A percentile compares a stretch with the other conserved stretches of the same genome.
Evolutionary conservation across 2,797 vertebrate species (phyloP).

Genomic region (Semaprochilodus insignis): DNA sequence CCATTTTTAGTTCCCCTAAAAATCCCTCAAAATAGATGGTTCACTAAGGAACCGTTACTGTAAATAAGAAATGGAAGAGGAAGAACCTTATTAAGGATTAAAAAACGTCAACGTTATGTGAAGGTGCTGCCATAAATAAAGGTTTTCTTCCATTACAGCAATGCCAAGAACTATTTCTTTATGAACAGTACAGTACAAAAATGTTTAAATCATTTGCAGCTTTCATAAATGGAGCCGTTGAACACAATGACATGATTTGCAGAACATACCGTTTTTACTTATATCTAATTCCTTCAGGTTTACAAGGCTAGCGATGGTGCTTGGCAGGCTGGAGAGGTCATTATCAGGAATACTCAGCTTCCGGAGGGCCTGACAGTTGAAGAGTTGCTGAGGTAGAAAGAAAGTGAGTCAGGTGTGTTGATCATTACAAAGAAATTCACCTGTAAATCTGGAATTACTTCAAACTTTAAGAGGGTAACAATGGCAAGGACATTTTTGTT

Average conservation of each 20-base stretch:
- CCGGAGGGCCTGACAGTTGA: constrained; percentile 97
- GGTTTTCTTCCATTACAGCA: no score
- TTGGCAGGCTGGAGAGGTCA: constrained; percentile 95
- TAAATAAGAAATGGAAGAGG: no score
- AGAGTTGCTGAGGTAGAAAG: constrained; percentile 88
- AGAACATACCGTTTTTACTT: constrained; percentile 95
- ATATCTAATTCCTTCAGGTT: constrained; percentile 99
- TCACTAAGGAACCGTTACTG: no score
- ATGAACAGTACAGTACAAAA: no score
- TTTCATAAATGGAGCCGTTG: not conserved
- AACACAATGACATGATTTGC: constrained; percentile 1
- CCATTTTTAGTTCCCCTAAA: no score
- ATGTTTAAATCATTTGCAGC: not conserved
- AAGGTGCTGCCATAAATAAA: no score
- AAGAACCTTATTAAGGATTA: no score
- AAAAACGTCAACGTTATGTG: no score
- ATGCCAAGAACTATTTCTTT: no score
- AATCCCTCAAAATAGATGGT: no score
- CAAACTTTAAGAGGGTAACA: not conserved
- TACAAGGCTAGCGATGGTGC: constrained; percentile 95
- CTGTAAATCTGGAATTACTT: not conserved
- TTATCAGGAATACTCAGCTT: constrained; percentile 99
- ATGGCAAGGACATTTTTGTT: not conserved
- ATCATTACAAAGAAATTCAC: not conserved
- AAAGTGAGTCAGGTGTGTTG: not conserved